Conservation (phyloP, 2,888 invertebrate species). For the Anaspis maculata region DNA sequence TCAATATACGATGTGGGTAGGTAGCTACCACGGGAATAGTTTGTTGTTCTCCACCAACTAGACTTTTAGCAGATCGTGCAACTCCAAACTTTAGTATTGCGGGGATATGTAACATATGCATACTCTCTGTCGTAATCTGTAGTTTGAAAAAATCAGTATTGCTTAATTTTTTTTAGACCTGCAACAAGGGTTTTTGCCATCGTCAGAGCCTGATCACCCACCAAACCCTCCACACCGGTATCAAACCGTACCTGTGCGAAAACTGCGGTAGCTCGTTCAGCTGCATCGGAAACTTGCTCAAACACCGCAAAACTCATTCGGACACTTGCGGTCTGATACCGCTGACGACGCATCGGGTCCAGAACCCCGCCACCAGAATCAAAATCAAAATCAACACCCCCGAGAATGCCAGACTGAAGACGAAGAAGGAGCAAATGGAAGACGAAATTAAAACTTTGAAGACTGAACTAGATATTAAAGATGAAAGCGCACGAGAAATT, state of each 20-base stretch:
- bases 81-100: no score
- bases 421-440: conserved; percentile 17
- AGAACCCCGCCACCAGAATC: conserved; percentile 30
- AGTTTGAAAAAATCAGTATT: no score
- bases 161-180: conserved; percentile 39
- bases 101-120: no score
- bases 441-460: conserved; percentile 18
- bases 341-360: conserved; percentile 30
- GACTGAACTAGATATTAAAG: conserved; percentile 10
- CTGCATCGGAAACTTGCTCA: conserved; percentile 44
- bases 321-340: conserved; percentile 41
- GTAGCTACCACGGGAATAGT: no score
- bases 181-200: conserved; percentile 44
- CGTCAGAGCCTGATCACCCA: conserved; percentile 45
- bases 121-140: no score
- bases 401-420: conserved; percentile 25
- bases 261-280: conserved; percentile 43
- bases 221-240: conserved; percentile 42
- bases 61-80: no score
- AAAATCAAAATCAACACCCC: conserved; percentile 34
- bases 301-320: conserved; percentile 43
- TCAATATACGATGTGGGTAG: no score
- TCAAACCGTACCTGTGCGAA: conserved; percentile 46
- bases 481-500: background rate
- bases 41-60: no score